Evolutionary conservation across 2,797 vertebrate species (phyloP), one percentile per base, ranked within the genome.

Genomic region (Darevskia mixta): DNA sequence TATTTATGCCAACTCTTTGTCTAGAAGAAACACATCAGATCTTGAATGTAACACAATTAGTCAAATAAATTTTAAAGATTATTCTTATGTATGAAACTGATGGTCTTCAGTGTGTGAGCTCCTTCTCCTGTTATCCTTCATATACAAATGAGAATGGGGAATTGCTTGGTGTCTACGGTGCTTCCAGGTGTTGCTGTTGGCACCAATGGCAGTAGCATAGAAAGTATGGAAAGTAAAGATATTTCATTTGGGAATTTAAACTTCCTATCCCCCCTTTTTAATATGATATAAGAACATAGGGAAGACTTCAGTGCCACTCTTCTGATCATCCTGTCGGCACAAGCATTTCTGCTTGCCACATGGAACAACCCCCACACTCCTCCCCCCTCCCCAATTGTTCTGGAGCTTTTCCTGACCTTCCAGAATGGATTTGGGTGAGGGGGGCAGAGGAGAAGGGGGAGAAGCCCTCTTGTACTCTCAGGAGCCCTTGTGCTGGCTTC

Each of bases 11-110:
- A 95, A 96, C 97, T 97, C 94, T 96, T 96, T 98, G 97, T 98
- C 96, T 95, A 96, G 96, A 97, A 97, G 96, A 97, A 98, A 97
- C 95, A 96, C 97, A 96, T 96, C 97, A 97, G 96, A 97, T 98
- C 97, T 93, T 98, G 98, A 98, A 98, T 99, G 98, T 99, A 98
- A 98, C 97, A 98, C 96, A 97, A 96, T 97, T 98, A 98, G 98
- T 97, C 96, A 97, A 98, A 98, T 98, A 98, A 98, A 98, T 98
- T 97, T 98, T 97, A 98, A 98, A 98, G 96, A 96, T 64, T 94
- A 95, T 98, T 98, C 97, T 98, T 98, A 97, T 96, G 96, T 97
- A 97, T 94, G 78, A 88, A 89, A 23, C 71, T 91, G 29, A 78
- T 84, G 69, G 32, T 90, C 45, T 25, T 90, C 79, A 32, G n/a